Conservation (phyloP, 2,797 vertebrate genomes). For the Salmo trutta region DNA sequence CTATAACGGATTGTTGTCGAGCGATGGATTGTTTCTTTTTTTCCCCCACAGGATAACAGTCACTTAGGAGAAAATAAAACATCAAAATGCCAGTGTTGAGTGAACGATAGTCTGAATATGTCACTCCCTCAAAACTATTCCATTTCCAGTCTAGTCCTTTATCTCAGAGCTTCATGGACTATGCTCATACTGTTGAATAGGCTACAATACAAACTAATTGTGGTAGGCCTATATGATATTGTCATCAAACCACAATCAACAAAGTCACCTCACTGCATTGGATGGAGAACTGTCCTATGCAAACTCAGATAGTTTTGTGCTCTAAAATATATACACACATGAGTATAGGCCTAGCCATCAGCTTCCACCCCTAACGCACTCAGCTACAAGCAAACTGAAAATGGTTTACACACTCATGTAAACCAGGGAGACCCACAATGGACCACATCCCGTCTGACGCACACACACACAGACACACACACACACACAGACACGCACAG, state of each 20-base stretch:
- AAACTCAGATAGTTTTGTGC: neutral
- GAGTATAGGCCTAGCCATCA: neutral
- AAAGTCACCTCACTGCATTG: neutral
- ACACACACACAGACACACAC: neutral
- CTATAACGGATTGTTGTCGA: constrained; percentile 64
- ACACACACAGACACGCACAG: neutral
- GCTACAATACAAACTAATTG: constrained; percentile 26
- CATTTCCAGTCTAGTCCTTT: constrained; percentile 36
- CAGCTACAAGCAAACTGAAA: neutral
- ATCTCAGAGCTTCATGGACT: constrained; percentile 36
- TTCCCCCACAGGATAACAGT: constrained; percentile 15
- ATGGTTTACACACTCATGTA: neutral
- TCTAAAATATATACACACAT: neutral
- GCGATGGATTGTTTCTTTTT: constrained; percentile 53
- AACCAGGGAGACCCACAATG: constrained; percentile 3
- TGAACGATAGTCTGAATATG: constrained; percentile 37
- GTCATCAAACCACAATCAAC: neutral
- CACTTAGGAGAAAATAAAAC: neutral
- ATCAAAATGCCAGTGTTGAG: constrained; percentile 18
- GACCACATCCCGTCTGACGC: neutral
- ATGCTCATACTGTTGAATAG: constrained; percentile 36
- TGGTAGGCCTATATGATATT: neutral
- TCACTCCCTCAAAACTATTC: constrained; percentile 30
- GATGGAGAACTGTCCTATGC: neutral
- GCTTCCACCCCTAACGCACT: neutral